Evolutionary conservation across 2,797 vertebrate species (phyloP).

Genomic region (Chrysocyon brachyurus): DNA sequence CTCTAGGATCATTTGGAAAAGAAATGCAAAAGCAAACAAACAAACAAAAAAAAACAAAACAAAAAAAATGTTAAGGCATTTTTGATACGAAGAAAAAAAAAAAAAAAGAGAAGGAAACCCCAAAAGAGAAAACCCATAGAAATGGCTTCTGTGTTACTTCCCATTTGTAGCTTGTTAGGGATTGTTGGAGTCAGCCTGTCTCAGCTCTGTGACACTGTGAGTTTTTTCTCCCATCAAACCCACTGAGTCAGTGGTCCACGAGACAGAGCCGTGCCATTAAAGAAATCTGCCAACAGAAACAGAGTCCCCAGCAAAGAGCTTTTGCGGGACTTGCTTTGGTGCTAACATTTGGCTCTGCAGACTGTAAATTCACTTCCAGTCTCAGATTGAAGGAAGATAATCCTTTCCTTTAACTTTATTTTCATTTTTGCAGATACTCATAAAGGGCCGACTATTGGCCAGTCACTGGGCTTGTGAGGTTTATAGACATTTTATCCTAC

Average conservation of each 20-base stretch:
- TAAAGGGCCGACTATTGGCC: background rate
- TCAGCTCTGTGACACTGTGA: background rate
- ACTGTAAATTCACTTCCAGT: background rate
- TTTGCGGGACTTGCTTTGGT: background rate
- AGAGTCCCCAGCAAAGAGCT: background rate
- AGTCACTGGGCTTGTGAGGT: background rate
- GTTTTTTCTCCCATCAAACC: background rate
- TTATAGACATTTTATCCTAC: background rate
- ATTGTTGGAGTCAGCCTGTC: background rate
- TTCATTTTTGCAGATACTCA: background rate
- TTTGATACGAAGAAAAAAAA: background rate
- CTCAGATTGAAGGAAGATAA: background rate
- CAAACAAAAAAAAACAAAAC: background rate
- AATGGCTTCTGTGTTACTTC: background rate
- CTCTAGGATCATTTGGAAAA: background rate
- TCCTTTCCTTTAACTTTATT: conserved; percentile 14
- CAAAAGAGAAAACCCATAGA: background rate
- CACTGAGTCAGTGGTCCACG: background rate
- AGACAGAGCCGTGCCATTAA: background rate
- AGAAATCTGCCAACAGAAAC: background rate
- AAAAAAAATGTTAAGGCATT: background rate
- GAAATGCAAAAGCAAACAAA: conserved; percentile 17
- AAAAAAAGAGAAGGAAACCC: background rate
- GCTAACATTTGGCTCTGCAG: background rate
- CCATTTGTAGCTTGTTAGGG: conserved; percentile 5